These are phyloP conservation scores for Motacilla tschutschensis DNA, from an alignment of 2,113 vertebrate genomes.

Conservation along the genomic window DNA sequence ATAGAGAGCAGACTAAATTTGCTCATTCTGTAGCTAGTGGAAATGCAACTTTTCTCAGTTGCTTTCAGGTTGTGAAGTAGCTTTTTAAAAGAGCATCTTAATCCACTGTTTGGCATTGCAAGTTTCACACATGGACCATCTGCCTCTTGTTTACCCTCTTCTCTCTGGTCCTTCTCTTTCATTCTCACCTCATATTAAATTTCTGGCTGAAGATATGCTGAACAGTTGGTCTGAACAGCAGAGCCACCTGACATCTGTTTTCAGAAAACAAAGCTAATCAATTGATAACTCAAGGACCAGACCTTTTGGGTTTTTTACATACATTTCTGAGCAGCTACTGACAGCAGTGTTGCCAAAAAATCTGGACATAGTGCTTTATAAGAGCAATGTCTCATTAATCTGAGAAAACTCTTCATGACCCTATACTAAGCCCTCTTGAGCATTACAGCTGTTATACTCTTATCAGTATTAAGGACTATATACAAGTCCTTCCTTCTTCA, in stretches of 20 bases:
- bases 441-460: background rate
- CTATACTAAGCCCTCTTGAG: background rate
- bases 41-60: background rate
- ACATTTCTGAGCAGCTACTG: background rate
- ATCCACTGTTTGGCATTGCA: slow-evolving; percentile 3
- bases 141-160: slow-evolving; percentile 37
- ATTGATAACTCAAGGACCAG: background rate
- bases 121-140: slow-evolving; percentile 25
- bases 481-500: background rate
- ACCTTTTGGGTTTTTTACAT: background rate
- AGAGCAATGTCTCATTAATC: background rate
- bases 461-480: background rate
- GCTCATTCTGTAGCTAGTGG: background rate
- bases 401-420: background rate
- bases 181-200: slow-evolving; percentile 50
- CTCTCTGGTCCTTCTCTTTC: slow-evolving; percentile 16
- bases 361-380: background rate
- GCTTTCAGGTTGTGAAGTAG: background rate
- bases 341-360: background rate
- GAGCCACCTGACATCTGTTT: slow-evolving; percentile 36
- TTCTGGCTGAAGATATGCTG: slow-evolving; percentile 40
- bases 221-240: slow-evolving; percentile 46
- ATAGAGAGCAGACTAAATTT: background rate
- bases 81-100: slow-evolving; percentile 40
- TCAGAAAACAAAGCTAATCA: slow-evolving; percentile 26